These are phyloP conservation scores for Calyptomena viridis DNA, from an alignment of 2,113 vertebrate genomes.

Conservation along the genomic window DNA sequence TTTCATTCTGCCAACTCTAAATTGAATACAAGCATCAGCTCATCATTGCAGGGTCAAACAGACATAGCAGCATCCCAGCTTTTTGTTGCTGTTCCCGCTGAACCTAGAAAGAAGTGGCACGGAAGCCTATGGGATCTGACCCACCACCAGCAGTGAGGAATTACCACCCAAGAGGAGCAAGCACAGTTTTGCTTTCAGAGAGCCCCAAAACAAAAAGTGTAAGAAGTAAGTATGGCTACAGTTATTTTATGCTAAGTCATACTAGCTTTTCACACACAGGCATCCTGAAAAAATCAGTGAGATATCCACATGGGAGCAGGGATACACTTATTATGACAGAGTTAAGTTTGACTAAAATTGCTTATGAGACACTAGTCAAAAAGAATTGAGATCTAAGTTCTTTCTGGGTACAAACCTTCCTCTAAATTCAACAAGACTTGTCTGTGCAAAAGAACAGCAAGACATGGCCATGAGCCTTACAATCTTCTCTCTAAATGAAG, in stretches of 20 bases:
- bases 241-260: not conserved
- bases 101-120: not conserved
- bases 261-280: not conserved
- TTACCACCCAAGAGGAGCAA: not conserved
- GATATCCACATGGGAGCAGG: not conserved
- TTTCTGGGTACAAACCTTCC: not conserved
- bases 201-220: not conserved
- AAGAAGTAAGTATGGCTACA: not conserved
- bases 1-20: not conserved
- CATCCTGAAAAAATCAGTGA: not conserved
- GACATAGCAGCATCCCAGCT: not conserved
- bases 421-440: not conserved
- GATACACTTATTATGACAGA: not conserved
- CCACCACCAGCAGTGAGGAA: not conserved
- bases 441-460: not conserved
- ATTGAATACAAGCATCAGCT: not conserved
- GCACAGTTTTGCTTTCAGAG: not conserved
- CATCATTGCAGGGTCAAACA: not conserved
- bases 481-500: not conserved
- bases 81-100: not conserved
- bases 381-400: not conserved
- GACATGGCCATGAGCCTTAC: not conserved
- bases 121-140: fast-evolving
- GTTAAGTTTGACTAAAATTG: fast-evolving
- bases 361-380: not conserved